Percentiles rank a stretch among this genome's conserved stretches.
phyloP scores from a whole-genome alignment of 2,888 invertebrate species.

The Aspidiotus rigidus region DNA sequence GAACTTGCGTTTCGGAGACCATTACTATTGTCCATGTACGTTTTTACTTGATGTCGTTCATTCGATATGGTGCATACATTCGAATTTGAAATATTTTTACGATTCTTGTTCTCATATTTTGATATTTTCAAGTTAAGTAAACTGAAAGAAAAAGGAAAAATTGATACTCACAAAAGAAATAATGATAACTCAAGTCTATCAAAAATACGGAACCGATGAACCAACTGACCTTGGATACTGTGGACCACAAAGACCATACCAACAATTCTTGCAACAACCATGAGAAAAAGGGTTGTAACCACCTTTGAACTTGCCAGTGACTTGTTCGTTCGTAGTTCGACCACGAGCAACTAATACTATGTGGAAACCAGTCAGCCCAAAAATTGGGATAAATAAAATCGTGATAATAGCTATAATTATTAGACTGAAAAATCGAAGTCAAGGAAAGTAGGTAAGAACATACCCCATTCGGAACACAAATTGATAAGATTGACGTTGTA shows the following conservation, averaged over 20 bases:
- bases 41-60: conserved; percentile 55
- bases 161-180: background rate
- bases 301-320: conserved; percentile 97
- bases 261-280: conserved; percentile 92
- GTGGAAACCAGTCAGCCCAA: conserved; percentile 96
- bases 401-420: conserved; percentile 82
- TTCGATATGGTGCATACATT: conserved; percentile 28
- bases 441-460: conserved; percentile 37
- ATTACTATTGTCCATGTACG: conserved; percentile 85
- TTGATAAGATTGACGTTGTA: background rate
- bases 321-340: conserved; percentile 98
- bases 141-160: conserved; percentile 10
- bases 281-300: conserved; percentile 97
- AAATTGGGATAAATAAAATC: conserved; percentile 87
- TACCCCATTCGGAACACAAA: background rate
- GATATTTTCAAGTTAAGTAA: conserved; percentile 26
- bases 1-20: conserved; percentile 53
- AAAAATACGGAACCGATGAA: background rate
- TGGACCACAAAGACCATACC: conserved; percentile 89
- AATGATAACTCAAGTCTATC: background rate
- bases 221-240: conserved; percentile 83
- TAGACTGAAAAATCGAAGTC: conserved; percentile 52
- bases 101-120: conserved; percentile 20
- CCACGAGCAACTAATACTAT: conserved; percentile 92
- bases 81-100: conserved; percentile 16